phyloP scores from a whole-genome alignment of 2,113 vertebrate species.

The Castor canadensis region DNA sequence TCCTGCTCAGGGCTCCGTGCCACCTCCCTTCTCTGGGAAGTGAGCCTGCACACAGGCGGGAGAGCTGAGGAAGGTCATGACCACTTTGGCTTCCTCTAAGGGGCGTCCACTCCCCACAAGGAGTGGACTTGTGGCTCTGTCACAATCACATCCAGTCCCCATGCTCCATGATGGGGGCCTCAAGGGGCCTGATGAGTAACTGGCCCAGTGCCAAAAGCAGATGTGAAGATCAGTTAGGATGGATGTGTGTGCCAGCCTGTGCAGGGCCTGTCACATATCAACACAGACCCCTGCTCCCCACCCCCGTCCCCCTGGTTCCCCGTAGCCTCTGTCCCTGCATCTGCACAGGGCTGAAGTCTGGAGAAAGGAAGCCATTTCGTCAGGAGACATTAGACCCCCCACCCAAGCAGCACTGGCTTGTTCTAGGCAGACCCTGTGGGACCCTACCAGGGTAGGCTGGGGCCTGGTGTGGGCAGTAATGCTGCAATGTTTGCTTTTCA shows the following conservation, averaged over 20 bases:
- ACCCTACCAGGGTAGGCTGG: neutral
- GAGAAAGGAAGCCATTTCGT: neutral
- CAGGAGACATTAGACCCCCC: neutral
- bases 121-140: neutral
- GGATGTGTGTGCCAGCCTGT: accelerated
- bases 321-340: neutral
- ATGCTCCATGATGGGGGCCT: neutral
- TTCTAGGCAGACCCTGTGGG: neutral
- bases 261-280: accelerated
- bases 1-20: neutral
- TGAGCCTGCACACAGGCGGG: neutral
- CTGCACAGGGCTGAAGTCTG: neutral
- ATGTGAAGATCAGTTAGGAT: accelerated
- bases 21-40: neutral
- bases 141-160: neutral
- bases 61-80: accelerated
- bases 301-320: too few relatives aligned
- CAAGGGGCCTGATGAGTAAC: neutral
- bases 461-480: neutral
- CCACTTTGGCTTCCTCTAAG: neutral
- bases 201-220: neutral
- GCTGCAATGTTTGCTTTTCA: conserved; percentile 69
- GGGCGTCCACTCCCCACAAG: accelerated
- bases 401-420: neutral
- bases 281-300: too few relatives aligned